phyloP scores from a whole-genome alignment of 2,797 vertebrate genomes.

The Hemibagrus guttatus region DNA sequence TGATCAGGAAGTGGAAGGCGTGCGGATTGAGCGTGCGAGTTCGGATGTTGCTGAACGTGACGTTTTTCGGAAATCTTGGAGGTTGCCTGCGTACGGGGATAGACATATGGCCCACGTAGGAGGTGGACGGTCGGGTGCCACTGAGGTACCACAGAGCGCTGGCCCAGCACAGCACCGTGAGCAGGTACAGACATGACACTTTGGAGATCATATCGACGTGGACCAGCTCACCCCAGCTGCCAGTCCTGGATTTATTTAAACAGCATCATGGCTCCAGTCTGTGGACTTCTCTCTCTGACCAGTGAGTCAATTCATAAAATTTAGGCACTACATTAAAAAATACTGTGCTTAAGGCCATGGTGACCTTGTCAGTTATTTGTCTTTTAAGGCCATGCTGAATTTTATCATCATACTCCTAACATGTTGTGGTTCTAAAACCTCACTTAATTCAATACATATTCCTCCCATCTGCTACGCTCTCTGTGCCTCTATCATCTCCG shows the following conservation, averaged over 20 bases:
- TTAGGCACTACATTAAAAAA: neutral
- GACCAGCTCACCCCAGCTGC: conserved; percentile 31
- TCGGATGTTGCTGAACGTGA: conserved; percentile 91
- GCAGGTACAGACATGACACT: conserved; percentile 93
- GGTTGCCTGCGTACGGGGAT: conserved; percentile 77
- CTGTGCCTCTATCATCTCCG: conserved; percentile 25
- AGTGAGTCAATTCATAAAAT: conserved; percentile 25
- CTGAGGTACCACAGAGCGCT: conserved; percentile 98
- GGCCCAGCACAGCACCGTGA: conserved; percentile 98
- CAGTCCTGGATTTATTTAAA: conserved; percentile 32
- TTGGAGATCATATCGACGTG: conserved; percentile 88
- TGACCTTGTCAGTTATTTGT: conserved; percentile 15
- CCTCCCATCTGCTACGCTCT: conserved; percentile 21
- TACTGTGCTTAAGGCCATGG: neutral
- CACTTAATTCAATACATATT: neutral
- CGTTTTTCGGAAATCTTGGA: conserved; percentile 77
- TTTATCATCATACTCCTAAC: neutral
- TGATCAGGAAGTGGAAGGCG: conserved; percentile 91
- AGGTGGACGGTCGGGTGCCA: conserved; percentile 87
- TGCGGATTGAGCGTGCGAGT: conserved; percentile 96
- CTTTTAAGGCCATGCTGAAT: neutral
- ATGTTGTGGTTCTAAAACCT: neutral
- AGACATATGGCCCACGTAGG: conserved; percentile 84
- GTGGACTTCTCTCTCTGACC: conserved; percentile 6
- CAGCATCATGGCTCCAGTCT: conserved; percentile 24